phyloP scores from a whole-genome alignment of 2,888 invertebrate species.

The Cosmia trapezina region DNA sequence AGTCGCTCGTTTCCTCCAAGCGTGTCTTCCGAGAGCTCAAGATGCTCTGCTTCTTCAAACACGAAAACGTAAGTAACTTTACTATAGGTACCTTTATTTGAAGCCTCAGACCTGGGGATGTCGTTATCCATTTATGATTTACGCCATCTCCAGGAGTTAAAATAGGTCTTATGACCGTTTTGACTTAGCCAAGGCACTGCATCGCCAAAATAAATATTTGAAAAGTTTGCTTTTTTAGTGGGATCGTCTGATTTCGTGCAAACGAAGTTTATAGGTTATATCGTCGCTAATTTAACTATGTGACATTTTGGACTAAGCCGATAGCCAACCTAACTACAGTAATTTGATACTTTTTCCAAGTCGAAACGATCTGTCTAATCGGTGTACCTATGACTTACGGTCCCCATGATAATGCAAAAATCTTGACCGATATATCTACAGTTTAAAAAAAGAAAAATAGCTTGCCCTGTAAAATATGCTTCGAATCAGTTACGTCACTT shows the following conservation, averaged over 20 bases:
- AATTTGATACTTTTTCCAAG: no score
- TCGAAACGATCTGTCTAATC: no score
- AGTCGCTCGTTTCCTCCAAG: conserved; percentile 99
- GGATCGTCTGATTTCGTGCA: background rate
- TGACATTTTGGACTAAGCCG: no score
- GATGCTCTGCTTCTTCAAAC: conserved; percentile 99
- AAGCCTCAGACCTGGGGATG: background rate
- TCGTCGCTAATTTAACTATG: no score
- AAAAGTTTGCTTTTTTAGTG: background rate
- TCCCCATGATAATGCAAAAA: no score
- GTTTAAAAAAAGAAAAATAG: no score
- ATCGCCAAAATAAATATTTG: background rate
- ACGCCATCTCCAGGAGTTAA: background rate
- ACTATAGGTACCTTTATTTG: no score
- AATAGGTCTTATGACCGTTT: background rate
- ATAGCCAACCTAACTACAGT: no score
- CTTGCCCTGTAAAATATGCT: no score
- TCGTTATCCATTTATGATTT: background rate
- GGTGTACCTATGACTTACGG: no score
- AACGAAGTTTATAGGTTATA: background rate
- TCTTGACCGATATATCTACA: no score
- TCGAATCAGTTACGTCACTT: no score
- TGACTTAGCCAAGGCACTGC: background rate
- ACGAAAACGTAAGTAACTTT: conserved; percentile 97
- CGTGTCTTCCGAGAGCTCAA: conserved; percentile 99